Evolutionary conservation across 2,888 invertebrate genomes (phyloP), one percentile per base, ranked within the genome.

Genomic region (Dendrolimus houi): DNA sequence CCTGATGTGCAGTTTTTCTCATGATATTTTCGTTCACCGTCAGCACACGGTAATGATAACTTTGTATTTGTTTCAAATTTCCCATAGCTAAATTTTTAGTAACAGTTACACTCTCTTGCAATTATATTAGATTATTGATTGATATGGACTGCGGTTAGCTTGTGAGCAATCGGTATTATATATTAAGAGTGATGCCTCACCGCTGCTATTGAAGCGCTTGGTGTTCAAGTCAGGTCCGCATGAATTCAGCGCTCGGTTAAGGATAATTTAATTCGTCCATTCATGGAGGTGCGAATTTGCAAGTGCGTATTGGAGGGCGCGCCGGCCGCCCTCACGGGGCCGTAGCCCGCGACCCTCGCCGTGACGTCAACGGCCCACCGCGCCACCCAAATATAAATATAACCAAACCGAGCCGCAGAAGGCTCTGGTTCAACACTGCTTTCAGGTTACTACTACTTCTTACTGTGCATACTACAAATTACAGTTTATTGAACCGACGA

Each of bases 201-300:
- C 12, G 47, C 47, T 10, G 6, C 12, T 47, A 47, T 47, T 12
- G 9, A 71, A 63, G 60, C 67, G 70, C 70, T 78, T 67, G 62
- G 68, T 59, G 72, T 77, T 80, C 77, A 75, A 76, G 75, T 79
- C 78, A 80, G 75, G 76, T 79, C 69, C 75, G 74, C 74, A 71
- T 75, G 75, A 77, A 79, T 81, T 81, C 75, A 75, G 70, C 69
- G 70, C 73, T 67, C 72, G 70, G 67, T 74, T 79, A 74, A 79
- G 77, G 75, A 83, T 85, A 87, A 86, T 85, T 83, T 84, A 80
- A 85, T 85, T 83, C 79, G 71, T 85, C 79, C 89, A 89, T 88
- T 89, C 86, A 88, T 87, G 77, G 81, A 85, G 86, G 86, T 86
- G 87, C 81, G 83, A 89, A 87, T 87, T 87, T 81, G 85, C 81